phyloP scores from a whole-genome alignment of 2,888 invertebrate genomes.

The Dryobota labecula region DNA sequence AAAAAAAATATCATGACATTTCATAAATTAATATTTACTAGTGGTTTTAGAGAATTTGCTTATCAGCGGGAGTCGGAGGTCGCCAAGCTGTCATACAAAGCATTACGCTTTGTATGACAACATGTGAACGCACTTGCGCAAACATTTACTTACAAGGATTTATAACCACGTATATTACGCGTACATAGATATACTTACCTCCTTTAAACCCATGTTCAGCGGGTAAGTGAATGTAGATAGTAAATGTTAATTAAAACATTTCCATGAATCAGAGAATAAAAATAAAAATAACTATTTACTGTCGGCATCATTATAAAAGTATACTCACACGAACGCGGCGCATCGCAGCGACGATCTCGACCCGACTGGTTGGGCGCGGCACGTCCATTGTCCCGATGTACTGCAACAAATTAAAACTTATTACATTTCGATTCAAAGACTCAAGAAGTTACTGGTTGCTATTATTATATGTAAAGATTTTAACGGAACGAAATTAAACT shows the following conservation, averaged over 20 bases:
- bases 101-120: neutral
- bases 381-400: constrained; percentile 99
- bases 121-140: neutral
- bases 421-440: constrained; percentile 9
- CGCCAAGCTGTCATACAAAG: neutral
- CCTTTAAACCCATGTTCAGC: neutral
- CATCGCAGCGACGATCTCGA: constrained; percentile 99
- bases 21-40: neutral
- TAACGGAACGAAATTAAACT: neutral
- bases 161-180: neutral
- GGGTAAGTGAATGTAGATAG: neutral
- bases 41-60: neutral
- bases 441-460: neutral
- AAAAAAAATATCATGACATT: too few species aligned
- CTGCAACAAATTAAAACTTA: constrained; percentile 91
- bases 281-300: neutral
- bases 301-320: constrained; percentile 9
- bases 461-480: constrained; percentile 4
- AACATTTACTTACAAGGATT: neutral
- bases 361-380: constrained; percentile 98
- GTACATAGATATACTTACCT: too few species aligned
- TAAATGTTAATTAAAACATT: neutral
- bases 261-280: neutral
- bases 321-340: constrained; percentile 97
- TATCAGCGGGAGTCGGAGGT: neutral